These are phyloP conservation scores for Onychostruthus taczanowskii DNA, from an alignment of 2,113 vertebrate genomes.

Conservation along the genomic window DNA sequence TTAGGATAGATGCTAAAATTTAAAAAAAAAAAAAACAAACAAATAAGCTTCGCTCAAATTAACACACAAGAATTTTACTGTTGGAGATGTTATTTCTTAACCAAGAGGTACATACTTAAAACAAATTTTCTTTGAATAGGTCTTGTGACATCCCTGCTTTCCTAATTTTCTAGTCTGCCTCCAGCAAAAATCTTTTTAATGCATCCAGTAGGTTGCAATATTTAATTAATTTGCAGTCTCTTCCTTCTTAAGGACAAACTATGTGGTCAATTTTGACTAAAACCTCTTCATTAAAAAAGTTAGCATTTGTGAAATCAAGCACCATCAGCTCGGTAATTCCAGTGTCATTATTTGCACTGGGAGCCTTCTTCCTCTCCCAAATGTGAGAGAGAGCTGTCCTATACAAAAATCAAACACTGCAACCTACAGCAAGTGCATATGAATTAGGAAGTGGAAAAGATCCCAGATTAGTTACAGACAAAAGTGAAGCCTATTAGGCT, in stretches of 20 bases:
- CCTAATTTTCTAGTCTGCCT: neutral
- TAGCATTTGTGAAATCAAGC: neutral
- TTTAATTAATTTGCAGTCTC: neutral
- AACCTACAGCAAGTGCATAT: neutral
- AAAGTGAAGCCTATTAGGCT: neutral
- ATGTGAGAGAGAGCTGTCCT: neutral
- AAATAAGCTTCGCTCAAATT: neutral
- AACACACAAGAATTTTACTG: neutral
- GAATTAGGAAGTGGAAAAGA: neutral
- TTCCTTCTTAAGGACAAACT: neutral
- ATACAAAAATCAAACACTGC: neutral
- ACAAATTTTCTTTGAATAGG: neutral
- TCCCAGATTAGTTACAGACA: neutral
- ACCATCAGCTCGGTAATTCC: accelerated
- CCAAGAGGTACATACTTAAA: neutral
- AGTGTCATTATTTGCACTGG: neutral
- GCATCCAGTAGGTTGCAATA: neutral
- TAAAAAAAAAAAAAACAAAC: neutral
- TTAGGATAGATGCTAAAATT: neutral
- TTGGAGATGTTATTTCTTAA: neutral
- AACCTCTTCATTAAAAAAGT: neutral
- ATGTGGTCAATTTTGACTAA: neutral
- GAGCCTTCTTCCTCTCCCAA: neutral
- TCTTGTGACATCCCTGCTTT: neutral
- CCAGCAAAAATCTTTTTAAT: neutral